Conservation (phyloP, 2,797 vertebrate genomes). For the Taeniopygia guttata region DNA sequence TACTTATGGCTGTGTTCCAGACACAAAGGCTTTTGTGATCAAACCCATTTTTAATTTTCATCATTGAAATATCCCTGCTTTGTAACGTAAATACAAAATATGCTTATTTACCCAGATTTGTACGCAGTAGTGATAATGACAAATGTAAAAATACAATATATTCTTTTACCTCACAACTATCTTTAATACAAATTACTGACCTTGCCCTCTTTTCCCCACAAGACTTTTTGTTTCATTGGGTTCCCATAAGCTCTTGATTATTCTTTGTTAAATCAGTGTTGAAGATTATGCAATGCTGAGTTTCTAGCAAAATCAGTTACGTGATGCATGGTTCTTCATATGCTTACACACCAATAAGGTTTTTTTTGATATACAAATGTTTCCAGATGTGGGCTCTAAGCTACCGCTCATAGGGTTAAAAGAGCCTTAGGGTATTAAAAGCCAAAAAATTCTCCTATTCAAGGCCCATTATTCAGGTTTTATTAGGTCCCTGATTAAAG, state of each 20-base stretch:
- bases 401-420: background rate
- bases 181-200: background rate
- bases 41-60: slow-evolving; percentile 68
- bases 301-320: background rate
- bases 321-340: background rate
- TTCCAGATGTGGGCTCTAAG: background rate
- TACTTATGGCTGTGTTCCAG: slow-evolving; percentile 66
- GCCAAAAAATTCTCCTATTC: background rate
- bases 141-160: background rate
- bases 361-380: background rate
- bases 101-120: slow-evolving; percentile 42
- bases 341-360: background rate
- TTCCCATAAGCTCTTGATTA: background rate
- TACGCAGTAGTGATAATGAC: background rate
- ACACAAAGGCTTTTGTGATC: slow-evolving; percentile 70
- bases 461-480: background rate
- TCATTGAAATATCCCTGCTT: slow-evolving; percentile 51
- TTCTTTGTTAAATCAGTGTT: background rate
- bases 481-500: background rate
- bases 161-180: background rate
- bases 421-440: background rate
- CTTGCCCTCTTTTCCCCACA: background rate
- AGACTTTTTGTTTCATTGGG: background rate
- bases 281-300: background rate
- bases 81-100: slow-evolving; percentile 38